A percentile compares a stretch with the other conserved stretches of the same genome.
Evolutionary conservation across 2,797 vertebrate genomes (phyloP).

Genomic region (Molothrus ater): DNA sequence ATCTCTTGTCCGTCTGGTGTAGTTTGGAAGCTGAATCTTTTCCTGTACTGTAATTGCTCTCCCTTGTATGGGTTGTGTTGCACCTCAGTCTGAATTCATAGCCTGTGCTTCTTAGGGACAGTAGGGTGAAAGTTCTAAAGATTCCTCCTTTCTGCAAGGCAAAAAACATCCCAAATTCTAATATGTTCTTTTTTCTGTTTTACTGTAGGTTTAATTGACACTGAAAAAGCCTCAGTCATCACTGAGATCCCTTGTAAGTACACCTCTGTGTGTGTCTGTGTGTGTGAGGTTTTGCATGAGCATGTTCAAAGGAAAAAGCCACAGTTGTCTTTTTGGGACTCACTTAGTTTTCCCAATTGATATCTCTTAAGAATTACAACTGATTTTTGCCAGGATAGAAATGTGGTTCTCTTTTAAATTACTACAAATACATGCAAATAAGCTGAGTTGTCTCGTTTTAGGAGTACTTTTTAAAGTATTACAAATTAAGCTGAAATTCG

Average conservation of each 20-base stretch:
- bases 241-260: constrained; percentile 50
- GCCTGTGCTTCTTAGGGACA: not conserved
- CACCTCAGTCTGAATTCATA: not conserved
- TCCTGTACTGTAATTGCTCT: not conserved
- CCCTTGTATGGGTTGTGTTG: not conserved
- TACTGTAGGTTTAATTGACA: not conserved
- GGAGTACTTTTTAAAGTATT: not conserved
- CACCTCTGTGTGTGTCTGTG: not conserved
- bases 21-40: not conserved
- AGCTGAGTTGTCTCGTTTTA: not conserved
- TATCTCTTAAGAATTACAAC: not conserved
- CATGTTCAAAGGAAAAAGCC: not conserved
- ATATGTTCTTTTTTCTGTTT: not conserved
- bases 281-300: not conserved
- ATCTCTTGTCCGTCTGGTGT: not conserved
- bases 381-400: not conserved
- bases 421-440: not conserved
- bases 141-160: not conserved
- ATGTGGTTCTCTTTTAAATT: not conserved
- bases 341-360: not conserved
- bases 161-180: not conserved
- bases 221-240: not conserved
- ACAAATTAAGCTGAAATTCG: not conserved
- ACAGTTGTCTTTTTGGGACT: not conserved
- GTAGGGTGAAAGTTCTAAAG: not conserved